A percentile compares a stretch with the other conserved stretches of the same genome.
Conservation (phyloP, 2,797 vertebrate genomes). For the Scleropages formosus region DNA sequence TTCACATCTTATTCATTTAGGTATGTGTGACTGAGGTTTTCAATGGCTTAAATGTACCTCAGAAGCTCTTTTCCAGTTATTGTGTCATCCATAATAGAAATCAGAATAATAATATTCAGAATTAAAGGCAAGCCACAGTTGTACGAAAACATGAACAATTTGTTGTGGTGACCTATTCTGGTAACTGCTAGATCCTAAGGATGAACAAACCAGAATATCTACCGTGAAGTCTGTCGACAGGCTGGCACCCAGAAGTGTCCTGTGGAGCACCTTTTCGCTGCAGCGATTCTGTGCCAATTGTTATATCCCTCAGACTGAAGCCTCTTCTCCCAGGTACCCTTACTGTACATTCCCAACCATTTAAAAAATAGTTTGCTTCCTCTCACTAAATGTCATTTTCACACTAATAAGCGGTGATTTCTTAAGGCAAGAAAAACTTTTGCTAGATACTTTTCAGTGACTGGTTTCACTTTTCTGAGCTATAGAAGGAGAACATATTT, state of each 20-base stretch:
- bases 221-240: background rate
- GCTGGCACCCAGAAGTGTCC: background rate
- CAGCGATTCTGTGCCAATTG: background rate
- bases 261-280: background rate
- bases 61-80: background rate
- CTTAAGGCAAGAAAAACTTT: background rate
- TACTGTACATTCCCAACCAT: background rate
- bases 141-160: background rate
- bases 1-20: conserved; percentile 12
- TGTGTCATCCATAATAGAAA: background rate
- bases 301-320: conserved; percentile 1
- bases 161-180: background rate
- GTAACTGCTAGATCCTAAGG: background rate
- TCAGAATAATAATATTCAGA: background rate
- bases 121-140: background rate
- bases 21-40: background rate
- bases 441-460: conserved; percentile 8
- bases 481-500: background rate
- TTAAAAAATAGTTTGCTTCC: background rate
- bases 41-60: background rate
- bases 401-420: background rate
- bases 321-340: too few relatives aligned
- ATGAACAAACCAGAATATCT: conserved; percentile 3
- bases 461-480: background rate
- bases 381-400: conserved; percentile 10